Percentiles rank a stretch among this genome's conserved stretches.
Conservation (phyloP, 2,113 vertebrate species). For the Bombycilla garrulus region DNA sequence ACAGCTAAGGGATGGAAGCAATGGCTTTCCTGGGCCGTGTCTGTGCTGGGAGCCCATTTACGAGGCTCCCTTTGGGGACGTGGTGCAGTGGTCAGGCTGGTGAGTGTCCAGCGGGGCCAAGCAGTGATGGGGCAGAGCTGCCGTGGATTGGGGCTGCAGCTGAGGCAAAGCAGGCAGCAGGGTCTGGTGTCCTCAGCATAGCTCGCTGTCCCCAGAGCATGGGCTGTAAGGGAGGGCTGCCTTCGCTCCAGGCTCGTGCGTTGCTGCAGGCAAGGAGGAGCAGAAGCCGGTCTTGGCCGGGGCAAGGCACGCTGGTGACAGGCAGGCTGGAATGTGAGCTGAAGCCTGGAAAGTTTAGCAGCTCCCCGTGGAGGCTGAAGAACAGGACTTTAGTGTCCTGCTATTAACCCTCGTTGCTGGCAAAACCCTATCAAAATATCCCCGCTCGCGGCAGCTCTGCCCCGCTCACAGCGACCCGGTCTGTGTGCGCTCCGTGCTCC, state of each 20-base stretch:
- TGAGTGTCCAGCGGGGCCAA: not conserved
- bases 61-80: rapidly evolving
- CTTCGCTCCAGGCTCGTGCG: not conserved
- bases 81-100: not conserved
- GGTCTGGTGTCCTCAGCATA: not conserved
- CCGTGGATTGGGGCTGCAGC: not conserved
- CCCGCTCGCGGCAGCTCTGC: not conserved
- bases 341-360: not conserved
- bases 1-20: not conserved
- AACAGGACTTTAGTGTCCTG: not conserved
- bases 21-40: not conserved
- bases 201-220: not conserved
- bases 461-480: rapidly evolving
- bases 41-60: not conserved
- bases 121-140: not conserved
- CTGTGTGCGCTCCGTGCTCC: not conserved
- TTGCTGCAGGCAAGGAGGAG: not conserved
- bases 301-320: not conserved
- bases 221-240: not conserved
- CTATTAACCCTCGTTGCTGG: not conserved
- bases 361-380: not conserved
- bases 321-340: not conserved
- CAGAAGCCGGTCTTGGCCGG: not conserved
- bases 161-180: not conserved
- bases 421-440: not conserved